Conservation (phyloP, 1,140 invertebrate species). For the Vanessa atalanta region DNA sequence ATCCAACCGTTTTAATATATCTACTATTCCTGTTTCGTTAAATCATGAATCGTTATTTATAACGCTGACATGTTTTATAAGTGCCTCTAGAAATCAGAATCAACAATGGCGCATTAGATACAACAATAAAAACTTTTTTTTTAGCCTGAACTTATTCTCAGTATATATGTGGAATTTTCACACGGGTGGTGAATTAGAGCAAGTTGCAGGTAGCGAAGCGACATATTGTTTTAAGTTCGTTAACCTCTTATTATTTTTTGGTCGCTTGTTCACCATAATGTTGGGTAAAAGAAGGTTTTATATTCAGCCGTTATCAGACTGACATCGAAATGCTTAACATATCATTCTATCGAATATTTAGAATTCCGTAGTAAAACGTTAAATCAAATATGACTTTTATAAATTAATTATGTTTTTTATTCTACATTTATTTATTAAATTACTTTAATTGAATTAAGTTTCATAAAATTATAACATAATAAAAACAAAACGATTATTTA, state of each 20-base stretch:
- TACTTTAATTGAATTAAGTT: too few species aligned
- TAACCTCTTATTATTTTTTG: conserved; percentile 47
- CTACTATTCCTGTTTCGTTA: neutral
- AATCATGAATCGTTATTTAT: neutral
- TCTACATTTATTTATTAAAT: too few species aligned
- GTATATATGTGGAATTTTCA: conserved; percentile 47
- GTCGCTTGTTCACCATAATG: conserved; percentile 10
- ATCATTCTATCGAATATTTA: too few species aligned
- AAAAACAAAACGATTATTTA: too few species aligned
- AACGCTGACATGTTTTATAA: neutral
- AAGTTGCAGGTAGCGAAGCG: conserved; percentile 57
- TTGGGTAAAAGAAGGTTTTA: neutral
- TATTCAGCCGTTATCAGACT: too few species aligned
- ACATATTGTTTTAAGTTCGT: conserved; percentile 64
- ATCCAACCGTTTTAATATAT: neutral
- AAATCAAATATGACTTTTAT: too few species aligned
- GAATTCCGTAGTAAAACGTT: too few species aligned
- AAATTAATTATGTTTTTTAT: too few species aligned
- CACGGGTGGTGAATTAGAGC: conserved; percentile 72
- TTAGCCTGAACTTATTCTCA: conserved; percentile 24
- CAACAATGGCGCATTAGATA: conserved; percentile 24
- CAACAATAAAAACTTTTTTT: conserved; percentile 24
- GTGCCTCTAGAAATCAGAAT: conserved; percentile 18
- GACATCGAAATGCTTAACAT: too few species aligned
- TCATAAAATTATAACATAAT: too few species aligned